Evolutionary conservation across 2,888 invertebrate species (phyloP).

Genomic region (Nomada hirtipes): DNA sequence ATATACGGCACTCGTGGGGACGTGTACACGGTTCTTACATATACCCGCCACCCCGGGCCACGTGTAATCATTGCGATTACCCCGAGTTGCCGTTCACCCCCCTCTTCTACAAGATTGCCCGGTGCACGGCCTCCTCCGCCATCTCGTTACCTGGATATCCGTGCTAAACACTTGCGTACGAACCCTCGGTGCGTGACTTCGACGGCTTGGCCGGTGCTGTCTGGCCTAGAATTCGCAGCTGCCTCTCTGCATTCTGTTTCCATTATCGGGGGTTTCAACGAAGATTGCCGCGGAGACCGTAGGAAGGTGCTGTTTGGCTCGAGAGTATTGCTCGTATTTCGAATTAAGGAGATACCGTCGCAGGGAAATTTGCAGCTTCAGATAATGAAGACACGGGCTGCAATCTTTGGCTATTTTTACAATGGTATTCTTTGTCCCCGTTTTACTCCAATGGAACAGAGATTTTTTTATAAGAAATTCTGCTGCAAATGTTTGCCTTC

Average conservation of each 20-base stretch:
- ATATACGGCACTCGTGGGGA: constrained; percentile 61
- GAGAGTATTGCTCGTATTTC: background rate
- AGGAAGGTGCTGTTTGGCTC: background rate
- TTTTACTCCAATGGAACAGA: too few relatives aligned
- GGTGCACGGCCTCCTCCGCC: background rate
- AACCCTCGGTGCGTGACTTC: constrained; percentile 46
- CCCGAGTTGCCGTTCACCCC: constrained; percentile 44
- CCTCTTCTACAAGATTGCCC: constrained; percentile 31
- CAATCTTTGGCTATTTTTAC: background rate
- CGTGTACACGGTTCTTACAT: constrained; percentile 70
- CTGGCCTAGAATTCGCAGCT: constrained; percentile 2
- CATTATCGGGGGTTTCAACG: constrained; percentile 24
- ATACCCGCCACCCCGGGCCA: constrained; percentile 56
- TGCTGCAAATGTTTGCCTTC: too few relatives aligned
- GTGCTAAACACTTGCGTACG: constrained; percentile 30
- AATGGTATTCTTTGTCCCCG: too few relatives aligned
- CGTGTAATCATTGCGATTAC: constrained; percentile 75
- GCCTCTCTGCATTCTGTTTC: background rate
- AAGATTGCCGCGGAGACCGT: background rate
- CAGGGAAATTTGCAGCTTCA: background rate
- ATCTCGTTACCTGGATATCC: constrained; percentile 36
- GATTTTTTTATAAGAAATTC: too few relatives aligned
- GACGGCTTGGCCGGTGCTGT: background rate
- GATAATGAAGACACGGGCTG: background rate
- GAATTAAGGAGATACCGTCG: background rate